Base-by-base conservation (phyloP, 2,797 vertebrate genomes). In the Poecile montanus region DNA sequence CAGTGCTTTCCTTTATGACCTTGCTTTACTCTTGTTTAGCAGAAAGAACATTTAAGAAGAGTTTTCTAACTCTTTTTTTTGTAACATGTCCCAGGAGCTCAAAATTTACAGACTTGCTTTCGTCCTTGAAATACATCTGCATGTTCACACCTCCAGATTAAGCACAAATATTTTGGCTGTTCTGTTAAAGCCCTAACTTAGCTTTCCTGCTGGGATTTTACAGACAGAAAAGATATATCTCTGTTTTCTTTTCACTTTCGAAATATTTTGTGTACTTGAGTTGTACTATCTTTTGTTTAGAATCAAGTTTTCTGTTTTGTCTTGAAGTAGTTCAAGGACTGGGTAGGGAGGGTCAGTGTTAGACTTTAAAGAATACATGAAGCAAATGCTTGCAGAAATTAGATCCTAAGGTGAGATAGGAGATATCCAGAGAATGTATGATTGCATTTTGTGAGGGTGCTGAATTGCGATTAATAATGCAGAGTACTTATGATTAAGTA, bases 241-340 rank as follows among this genome's bases (percentile, higher is more conserved):
- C 48, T 91, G 34, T 76, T 94, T 40, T 70, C 66, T 73, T 88
- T 94, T 74, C 71, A 21, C 15, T 94, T 86, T 45, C 5, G 7
- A 89, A 93, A 92, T 90, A 76, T 91, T 96, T 93, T 82, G 50
- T 70, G 73, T 92, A 78, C 71, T 90, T 86, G 50, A 81, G 51
- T 77, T 44, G 34, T 58, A 71, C 27, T 44, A 20, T 63, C 75
- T 88, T 77, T 62, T 91, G 76, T 92, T 93, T 92, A 81, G 79
- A 80, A 62, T 62, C 72, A 53, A 62, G 50, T 26, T 95, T 79
- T 74, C 20, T 82, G 32, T 76, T 95, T 92, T 85, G 74, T 91
- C 72, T 91, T 90, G 45, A 86, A 86, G 63, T 38, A 78, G 44
- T 84, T 91, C 63, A 88, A 86, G 89, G 79, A 58, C 91, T 88